Evolutionary conservation across 2,113 vertebrate species (phyloP), one percentile per base, ranked within the genome.

Genomic region (Chunga burmeisteri): DNA sequence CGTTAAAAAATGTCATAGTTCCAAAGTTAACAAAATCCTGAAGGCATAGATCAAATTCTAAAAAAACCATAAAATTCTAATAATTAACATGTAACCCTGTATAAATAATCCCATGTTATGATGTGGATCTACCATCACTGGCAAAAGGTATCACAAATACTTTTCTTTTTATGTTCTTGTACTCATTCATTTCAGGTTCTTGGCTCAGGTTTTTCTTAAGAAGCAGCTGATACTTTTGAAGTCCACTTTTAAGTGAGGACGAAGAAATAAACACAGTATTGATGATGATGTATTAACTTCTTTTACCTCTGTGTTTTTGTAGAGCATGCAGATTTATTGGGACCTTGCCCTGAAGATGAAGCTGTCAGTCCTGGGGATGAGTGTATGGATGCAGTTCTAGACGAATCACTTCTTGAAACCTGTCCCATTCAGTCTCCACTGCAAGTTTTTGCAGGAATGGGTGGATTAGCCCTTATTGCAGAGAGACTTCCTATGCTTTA

Each of bases 391-490:
- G 98, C 98, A 5, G 92, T 98, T 68, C 97, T 99, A 6, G 99
- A 99, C 71, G 99, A 99, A 93, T 98, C 99, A 18, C 98, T 99
- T 93, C 98, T 99, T 88, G 99, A 99, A 97, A 99, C 99, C 34
- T 99, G 98, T 93, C 99, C 99, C 34, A 99, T 99, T 97, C 99
- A 99, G 93, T 99, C 99, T 46, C 99, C 99, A 0, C 98, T 99
- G 93, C 99, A 99, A 98, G 99, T 99, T 93, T 99, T 99, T 91
- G 99, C 99, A 40, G 99, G 99, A 91, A 99, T 99, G 99, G 99
- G 99, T 19, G 99, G 99, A 74, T 97, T 99, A 95, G 99, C 99
- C 40, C 99, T 99, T 42, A 99, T 99, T 78, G 99, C 99, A 11
- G 99, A 99, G 97, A 98, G 99, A 94, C 98, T 99, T 40, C 99